phyloP scores from a whole-genome alignment of 2,797 vertebrate genomes.

The Arvicola amphibius region DNA sequence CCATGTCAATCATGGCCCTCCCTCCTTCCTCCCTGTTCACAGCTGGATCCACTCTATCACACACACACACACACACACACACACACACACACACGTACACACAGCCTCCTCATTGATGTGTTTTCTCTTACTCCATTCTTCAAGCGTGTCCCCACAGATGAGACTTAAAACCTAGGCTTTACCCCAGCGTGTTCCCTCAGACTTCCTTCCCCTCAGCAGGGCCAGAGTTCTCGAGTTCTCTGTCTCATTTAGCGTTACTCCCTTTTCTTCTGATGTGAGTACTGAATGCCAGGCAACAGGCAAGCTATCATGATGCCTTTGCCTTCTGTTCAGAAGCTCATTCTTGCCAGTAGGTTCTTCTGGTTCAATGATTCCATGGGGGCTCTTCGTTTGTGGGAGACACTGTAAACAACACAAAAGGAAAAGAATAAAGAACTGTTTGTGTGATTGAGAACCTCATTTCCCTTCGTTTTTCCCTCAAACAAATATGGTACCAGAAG shows the following conservation, averaged over 20 bases:
- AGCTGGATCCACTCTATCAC: not conserved
- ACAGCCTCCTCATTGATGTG: not conserved
- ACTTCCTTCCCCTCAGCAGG: too few relatives aligned
- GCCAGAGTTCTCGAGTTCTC: not conserved
- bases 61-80: not conserved
- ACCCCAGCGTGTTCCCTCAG: not conserved
- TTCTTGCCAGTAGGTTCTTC: not conserved
- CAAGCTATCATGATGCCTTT: not conserved
- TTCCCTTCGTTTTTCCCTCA: constrained; percentile 41
- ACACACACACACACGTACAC: not conserved
- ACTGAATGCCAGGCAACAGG: not conserved
- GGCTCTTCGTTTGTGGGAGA: constrained; percentile 59
- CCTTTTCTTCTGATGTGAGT: not conserved
- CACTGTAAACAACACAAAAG: constrained; percentile 74
- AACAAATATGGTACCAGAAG: constrained; percentile 17
- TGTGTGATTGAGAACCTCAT: constrained; percentile 73
- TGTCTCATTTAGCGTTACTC: not conserved
- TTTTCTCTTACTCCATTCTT: not conserved
- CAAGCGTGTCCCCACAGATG: not conserved
- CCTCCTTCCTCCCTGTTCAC: not conserved
- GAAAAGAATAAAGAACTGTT: constrained; percentile 85
- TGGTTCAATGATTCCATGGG: not conserved
- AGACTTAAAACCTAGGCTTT: not conserved
- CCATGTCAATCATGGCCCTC: too few relatives aligned
- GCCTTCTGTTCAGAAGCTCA: not conserved